A percentile compares a stretch with the other conserved stretches of the same genome.
Conservation (phyloP, 2,888 invertebrate genomes). For the Hoplodrina ambigua region DNA sequence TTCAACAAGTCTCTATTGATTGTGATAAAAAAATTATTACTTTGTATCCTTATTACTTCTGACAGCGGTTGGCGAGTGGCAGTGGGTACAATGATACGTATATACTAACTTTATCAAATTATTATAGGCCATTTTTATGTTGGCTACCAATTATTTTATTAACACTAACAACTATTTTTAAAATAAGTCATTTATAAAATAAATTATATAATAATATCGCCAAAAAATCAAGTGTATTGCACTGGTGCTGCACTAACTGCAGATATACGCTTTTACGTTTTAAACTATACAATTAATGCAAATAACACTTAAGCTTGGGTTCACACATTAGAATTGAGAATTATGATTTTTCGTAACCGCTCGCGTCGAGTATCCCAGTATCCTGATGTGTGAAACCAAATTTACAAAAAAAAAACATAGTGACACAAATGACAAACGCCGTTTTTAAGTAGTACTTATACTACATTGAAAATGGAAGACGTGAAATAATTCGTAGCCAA, state of each 20-base stretch:
- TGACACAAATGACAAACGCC: conserved; percentile 62
- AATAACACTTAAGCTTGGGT: conserved; percentile 60
- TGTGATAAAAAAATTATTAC: conserved; percentile 84
- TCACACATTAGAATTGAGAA: conserved; percentile 50
- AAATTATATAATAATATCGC: conserved; percentile 80
- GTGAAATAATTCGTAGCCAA: conserved; percentile 90
- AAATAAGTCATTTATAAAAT: conserved; percentile 73
- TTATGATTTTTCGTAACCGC: neutral
- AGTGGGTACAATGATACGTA: conserved; percentile 77
- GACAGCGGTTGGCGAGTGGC: conserved; percentile 90
- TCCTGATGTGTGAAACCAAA: conserved; percentile 45
- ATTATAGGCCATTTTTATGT: conserved; percentile 85
- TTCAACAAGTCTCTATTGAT: conserved; percentile 88
- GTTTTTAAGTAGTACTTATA: conserved; percentile 41
- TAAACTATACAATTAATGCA: conserved; percentile 74
- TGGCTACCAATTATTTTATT: conserved; percentile 89
- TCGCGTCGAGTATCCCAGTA: conserved; percentile 3
- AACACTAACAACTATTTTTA: conserved; percentile 74
- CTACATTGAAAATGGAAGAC: conserved; percentile 87
- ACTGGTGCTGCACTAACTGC: conserved; percentile 84
- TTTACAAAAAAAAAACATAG: conserved; percentile 44
- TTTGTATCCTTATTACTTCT: conserved; percentile 64
- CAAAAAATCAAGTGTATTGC: conserved; percentile 85
- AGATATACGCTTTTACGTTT: conserved; percentile 70
- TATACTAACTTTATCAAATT: conserved; percentile 73